Evolutionary conservation across 2,797 vertebrate species (phyloP), one percentile per base, ranked within the genome.

Genomic region (Capromys pilorides): DNA sequence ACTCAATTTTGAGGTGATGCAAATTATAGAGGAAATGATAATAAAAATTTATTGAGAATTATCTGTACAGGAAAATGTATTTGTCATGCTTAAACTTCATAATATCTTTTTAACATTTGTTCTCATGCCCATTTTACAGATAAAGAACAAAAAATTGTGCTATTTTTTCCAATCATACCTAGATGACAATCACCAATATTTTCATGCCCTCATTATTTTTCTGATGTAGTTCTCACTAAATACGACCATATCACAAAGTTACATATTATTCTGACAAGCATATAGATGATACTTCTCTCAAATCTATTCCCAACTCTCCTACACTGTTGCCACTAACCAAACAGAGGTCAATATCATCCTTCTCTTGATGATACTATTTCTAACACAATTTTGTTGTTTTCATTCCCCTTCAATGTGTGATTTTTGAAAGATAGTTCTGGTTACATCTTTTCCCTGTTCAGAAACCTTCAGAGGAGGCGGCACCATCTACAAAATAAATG

Each of bases 341-440:
- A 54, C 64, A 12, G 28, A 82, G 62, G 69, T 71, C 73, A 39
- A 19, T 5, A 8, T 36, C 39, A n/a, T 73, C 21, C 5, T 6
- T 33, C 80, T 78, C 75, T 84, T 61, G 24, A 39, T 77, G 64
- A 66, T 51, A 26, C 0, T 69, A 41, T 75, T 90, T 91, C 59
- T 73, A 69, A 61, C 36, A 62, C 19, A 36, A 24, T 51, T 54
- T 10, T 62, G n/a, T 67, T 41, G 49, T 19, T 84, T 62, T 79
- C 22, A 19, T 87, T 66, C 49, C n/a, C 36, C 51, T 83, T 82
- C 5, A 13, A 28, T 61, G 21, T 21, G 33, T 18, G 26, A 28
- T 82, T 83, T 94, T 71, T 62, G 59, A 94, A 86, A 94, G 73
- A 22, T 1, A 80, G n/a, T 69, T 93, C 45, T 64, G 36, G 62